A percentile compares a stretch with the other conserved stretches of the same genome.
Evolutionary conservation across 2,797 vertebrate genomes (phyloP).

Genomic region (Alauda arvensis): DNA sequence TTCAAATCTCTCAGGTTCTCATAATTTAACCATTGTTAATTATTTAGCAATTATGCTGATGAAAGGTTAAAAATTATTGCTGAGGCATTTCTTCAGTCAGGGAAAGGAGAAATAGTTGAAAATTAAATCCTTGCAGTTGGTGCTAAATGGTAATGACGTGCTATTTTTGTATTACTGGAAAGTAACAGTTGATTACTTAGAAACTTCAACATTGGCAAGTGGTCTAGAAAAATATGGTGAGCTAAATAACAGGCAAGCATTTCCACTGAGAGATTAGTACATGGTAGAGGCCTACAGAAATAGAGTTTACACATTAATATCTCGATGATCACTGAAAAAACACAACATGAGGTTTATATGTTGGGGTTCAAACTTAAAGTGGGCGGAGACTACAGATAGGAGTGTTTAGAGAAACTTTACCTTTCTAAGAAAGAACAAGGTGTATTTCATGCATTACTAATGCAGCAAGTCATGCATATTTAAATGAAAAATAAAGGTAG

Average conservation of each 20-base stretch:
- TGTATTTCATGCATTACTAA: not conserved
- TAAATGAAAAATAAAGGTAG: not conserved
- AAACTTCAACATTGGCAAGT: conserved; percentile 33
- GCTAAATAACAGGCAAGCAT: conserved; percentile 11
- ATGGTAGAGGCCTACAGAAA: not conserved
- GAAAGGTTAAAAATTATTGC: conserved; percentile 68
- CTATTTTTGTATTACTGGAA: conserved; percentile 66
- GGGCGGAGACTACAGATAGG: not conserved
- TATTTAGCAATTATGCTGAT: conserved; percentile 66
- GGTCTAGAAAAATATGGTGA: conserved; percentile 7
- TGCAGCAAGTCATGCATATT: not conserved
- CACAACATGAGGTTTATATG: not conserved
- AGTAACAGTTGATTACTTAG: conserved; percentile 62
- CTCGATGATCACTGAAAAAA: not conserved
- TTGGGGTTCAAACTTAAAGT: not conserved
- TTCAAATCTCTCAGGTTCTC: conserved; percentile 54
- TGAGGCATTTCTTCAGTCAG: conserved; percentile 52
- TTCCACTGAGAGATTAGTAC: not conserved
- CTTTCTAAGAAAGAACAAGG: not conserved
- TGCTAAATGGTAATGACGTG: conserved; percentile 57
- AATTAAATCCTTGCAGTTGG: conserved; percentile 56
- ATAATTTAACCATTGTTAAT: conserved; percentile 68
- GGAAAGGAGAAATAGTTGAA: conserved; percentile 41
- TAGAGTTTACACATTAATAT: not conserved
- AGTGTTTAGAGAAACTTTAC: not conserved